Conservation (phyloP, 30 jellyfish, hydroid and myxozoan genomes). For the Pelagia noctiluca region DNA sequence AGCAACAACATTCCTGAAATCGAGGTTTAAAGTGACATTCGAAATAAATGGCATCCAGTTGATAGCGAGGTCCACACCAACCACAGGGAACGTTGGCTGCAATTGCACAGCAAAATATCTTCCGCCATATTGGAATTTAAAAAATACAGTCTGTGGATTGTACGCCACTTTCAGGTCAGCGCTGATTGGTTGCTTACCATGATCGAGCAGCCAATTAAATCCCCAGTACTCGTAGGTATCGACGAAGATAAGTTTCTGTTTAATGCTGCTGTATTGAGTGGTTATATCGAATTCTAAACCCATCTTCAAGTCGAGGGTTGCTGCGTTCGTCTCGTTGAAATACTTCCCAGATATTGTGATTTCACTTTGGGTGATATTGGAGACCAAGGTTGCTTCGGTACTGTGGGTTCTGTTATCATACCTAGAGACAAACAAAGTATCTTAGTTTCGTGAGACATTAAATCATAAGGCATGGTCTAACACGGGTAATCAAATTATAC, state of each 20-base stretch:
- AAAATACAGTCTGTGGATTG: conserved; percentile 62
- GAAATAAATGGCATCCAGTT: conserved; percentile 42
- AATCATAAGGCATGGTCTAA: too few species aligned
- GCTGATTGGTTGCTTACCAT: conserved; percentile 31
- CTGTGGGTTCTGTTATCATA: conserved; percentile 83
- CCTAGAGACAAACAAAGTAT: too few species aligned
- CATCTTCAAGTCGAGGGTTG: conserved; percentile 80
- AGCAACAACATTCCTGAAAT: conserved; percentile 11
- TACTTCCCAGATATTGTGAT: conserved; percentile 48
- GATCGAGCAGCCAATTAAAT: conserved; percentile 46
- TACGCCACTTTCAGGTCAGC: conserved; percentile 71
- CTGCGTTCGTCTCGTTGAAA: conserved; percentile 88
- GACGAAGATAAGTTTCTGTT: conserved; percentile 51
- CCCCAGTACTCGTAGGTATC: conserved; percentile 96
- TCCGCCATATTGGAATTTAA: conserved; percentile 28
- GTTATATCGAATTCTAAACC: conserved; percentile 67
- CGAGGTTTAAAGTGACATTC: conserved; percentile 38
- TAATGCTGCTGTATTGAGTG: conserved; percentile 25
- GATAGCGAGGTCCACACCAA: conserved; percentile 40
- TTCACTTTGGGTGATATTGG: conserved; percentile 74
- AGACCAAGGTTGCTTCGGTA: conserved; percentile 53
- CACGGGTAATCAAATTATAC: too few species aligned
- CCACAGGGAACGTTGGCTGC: conserved; percentile 56
- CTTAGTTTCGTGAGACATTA: too few species aligned
- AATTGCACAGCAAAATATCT: conserved; percentile 50